Percentiles rank a stretch among this genome's conserved stretches.
Conservation (phyloP, 2,113 vertebrate species). For the Upupa epops region DNA sequence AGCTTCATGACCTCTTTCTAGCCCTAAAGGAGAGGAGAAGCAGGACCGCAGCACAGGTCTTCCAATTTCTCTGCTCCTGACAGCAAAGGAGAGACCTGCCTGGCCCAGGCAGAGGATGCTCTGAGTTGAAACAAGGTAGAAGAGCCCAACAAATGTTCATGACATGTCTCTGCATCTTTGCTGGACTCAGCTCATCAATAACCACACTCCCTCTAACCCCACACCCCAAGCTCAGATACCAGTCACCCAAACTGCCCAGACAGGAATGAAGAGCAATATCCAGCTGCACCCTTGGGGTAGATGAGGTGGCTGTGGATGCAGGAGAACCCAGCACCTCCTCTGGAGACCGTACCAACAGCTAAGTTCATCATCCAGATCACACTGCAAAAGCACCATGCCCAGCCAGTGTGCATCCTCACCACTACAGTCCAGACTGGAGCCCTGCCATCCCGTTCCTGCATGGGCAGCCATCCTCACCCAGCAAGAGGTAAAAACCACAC, state of each 20-base stretch:
- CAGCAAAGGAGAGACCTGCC: neutral
- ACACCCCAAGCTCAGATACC: accelerated
- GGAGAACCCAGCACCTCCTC: neutral
- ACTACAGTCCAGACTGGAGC: neutral
- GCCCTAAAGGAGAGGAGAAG: neutral
- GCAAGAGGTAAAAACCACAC: neutral
- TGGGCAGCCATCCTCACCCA: neutral
- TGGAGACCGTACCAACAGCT: neutral
- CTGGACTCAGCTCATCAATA: neutral
- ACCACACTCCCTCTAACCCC: neutral
- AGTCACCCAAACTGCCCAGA: neutral
- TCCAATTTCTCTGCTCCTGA: neutral
- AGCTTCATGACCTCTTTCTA: neutral
- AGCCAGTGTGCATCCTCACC: neutral
- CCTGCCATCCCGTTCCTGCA: neutral
- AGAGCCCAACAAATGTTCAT: neutral
- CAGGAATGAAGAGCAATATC: neutral
- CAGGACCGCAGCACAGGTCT: neutral
- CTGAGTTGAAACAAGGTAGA: neutral
- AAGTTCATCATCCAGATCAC: neutral
- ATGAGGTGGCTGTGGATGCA: neutral
- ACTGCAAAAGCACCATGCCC: neutral
- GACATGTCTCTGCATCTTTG: neutral
- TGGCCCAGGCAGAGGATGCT: neutral
- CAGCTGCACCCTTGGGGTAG: neutral